These are phyloP conservation scores for Andricus quercusramuli DNA, from an alignment of 2,888 invertebrate genomes.

Conservation along the genomic window DNA sequence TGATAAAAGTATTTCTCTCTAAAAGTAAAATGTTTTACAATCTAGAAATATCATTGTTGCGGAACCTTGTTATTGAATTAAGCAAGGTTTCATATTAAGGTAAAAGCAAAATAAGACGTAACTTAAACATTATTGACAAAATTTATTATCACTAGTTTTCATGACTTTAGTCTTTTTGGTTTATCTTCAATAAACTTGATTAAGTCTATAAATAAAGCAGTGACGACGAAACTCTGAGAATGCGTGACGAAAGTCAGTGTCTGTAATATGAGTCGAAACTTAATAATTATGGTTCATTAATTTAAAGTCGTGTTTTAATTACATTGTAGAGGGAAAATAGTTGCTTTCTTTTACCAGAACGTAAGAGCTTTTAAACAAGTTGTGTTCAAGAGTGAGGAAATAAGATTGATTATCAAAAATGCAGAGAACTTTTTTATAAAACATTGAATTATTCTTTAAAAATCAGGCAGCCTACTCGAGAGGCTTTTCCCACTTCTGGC, in stretches of 20 bases:
- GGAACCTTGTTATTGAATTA: not conserved
- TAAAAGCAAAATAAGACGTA: not conserved
- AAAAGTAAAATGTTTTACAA: not conserved
- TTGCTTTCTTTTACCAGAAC: not conserved
- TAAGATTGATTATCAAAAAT: too few relatives aligned
- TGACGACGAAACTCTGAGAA: conserved; percentile 25
- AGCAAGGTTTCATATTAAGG: not conserved
- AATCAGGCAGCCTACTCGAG: too few relatives aligned
- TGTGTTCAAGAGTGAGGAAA: not conserved
- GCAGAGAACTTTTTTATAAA: too few relatives aligned
- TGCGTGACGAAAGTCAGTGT: conserved; percentile 18
- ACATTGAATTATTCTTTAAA: too few relatives aligned
- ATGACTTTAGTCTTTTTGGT: conserved; percentile 30
- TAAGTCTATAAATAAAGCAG: conserved; percentile 39
- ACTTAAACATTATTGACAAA: not conserved
- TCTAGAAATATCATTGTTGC: not conserved
- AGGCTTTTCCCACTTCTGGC: too few relatives aligned
- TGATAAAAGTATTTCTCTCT: not conserved
- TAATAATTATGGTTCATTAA: conserved; percentile 25
- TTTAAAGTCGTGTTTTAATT: not conserved
- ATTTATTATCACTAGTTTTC: conserved; percentile 13
- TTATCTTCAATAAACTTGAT: conserved; percentile 38
- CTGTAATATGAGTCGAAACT: conserved; percentile 15
- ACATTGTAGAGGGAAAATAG: not conserved
- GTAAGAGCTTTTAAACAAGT: not conserved